Percentiles rank a stretch among this genome's conserved stretches.
Evolutionary conservation across 2,113 vertebrate genomes (phyloP).

Genomic region (Loxodonta africana): DNA sequence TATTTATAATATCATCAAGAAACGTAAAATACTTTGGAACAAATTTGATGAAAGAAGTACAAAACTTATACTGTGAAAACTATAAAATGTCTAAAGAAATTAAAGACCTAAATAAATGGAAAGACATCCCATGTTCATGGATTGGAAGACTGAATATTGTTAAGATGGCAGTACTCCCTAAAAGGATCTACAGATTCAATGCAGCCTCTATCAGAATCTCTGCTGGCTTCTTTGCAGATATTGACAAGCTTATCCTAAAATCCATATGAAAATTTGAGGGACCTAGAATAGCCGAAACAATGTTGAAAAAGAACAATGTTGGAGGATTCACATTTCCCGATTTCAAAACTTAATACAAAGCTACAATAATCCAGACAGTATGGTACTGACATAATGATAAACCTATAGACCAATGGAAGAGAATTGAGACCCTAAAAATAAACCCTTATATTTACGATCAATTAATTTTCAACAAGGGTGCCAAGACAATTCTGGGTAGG

Average conservation of each 20-base stretch:
- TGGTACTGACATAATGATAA: not conserved
- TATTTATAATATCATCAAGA: not conserved
- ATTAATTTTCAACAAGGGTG: not conserved
- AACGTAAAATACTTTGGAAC: not conserved
- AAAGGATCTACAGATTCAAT: too few relatives aligned
- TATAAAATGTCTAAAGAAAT: not conserved
- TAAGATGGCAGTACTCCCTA: too few relatives aligned
- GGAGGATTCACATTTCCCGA: not conserved
- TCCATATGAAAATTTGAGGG: not conserved
- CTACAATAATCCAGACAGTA: not conserved
- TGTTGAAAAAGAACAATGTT: too few relatives aligned
- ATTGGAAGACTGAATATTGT: not conserved
- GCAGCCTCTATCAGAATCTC: not conserved
- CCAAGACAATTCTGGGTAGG: not conserved
- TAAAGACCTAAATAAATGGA: not conserved
- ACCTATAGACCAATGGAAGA: not conserved
- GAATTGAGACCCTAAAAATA: not conserved
- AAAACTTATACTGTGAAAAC: not conserved
- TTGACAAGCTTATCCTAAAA: not conserved
- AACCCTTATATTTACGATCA: not conserved
- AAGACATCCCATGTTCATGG: not conserved
- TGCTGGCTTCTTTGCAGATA: conserved; percentile 11
- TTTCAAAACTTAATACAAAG: not conserved
- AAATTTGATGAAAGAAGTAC: not conserved
- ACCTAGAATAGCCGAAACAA: not conserved